phyloP scores from a whole-genome alignment of 1,140 invertebrate genomes.

The Drosophila virilis region DNA sequence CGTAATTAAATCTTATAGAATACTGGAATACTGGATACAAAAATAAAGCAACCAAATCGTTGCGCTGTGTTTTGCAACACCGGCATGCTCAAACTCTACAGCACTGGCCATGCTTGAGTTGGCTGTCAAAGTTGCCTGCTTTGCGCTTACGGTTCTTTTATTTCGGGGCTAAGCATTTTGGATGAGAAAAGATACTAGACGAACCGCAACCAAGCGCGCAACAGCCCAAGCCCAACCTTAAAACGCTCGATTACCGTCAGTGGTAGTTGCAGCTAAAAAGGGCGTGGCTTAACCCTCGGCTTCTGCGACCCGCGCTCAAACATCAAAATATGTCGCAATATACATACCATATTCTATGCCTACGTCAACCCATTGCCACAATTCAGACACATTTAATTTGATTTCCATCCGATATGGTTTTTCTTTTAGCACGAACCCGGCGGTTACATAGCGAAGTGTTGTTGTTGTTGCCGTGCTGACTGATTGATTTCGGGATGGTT shows the following conservation, averaged over 20 bases:
- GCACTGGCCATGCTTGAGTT: constrained; percentile 64
- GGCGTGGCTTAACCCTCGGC: constrained; percentile 48
- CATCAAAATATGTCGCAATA: constrained; percentile 59
- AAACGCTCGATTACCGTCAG: constrained; percentile 49
- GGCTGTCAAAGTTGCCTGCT: constrained; percentile 22
- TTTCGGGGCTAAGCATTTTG: constrained; percentile 44
- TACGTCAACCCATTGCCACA: constrained; percentile 3
- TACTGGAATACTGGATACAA: constrained; percentile 32
- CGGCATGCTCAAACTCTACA: constrained; percentile 24
- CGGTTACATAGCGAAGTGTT: background rate
- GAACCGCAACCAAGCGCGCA: constrained; percentile 49
- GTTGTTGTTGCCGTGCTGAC: constrained; percentile 12
- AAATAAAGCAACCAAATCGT: constrained; percentile 51
- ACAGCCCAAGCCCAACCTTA: constrained; percentile 61
- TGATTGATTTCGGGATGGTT: constrained; percentile 41
- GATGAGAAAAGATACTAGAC: constrained; percentile 64
- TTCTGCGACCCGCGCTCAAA: constrained; percentile 16
- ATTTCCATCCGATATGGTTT: constrained; percentile 29
- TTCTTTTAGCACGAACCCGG: background rate
- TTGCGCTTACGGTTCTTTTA: constrained; percentile 56
- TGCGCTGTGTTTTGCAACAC: constrained; percentile 44
- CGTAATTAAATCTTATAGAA: constrained; percentile 77
- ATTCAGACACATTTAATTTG: constrained; percentile 43
- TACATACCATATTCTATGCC: constrained; percentile 19
- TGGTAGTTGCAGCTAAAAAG: constrained; percentile 48